A percentile compares a stretch with the other conserved stretches of the same genome.
Evolutionary conservation across 2,113 vertebrate species (phyloP).

Genomic region (Cercopithecus mona): DNA sequence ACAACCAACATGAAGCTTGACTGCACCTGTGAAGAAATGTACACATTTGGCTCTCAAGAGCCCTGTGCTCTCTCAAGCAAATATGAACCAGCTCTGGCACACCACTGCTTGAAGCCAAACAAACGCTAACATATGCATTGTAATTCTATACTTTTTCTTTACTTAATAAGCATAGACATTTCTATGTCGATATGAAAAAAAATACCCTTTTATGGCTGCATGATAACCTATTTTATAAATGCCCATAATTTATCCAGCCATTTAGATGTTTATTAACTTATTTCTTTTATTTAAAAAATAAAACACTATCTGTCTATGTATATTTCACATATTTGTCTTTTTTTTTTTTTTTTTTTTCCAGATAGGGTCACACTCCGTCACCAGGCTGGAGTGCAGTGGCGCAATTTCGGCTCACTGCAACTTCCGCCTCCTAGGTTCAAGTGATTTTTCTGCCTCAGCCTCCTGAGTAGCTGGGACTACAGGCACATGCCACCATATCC

Average conservation of each 20-base stretch:
- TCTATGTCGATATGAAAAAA: background rate
- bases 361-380: too few species aligned
- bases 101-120: background rate
- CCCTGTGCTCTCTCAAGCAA: too few species aligned
- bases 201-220: background rate
- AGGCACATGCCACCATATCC: too few species aligned
- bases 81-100: background rate
- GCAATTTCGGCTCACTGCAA: too few species aligned
- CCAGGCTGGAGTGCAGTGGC: too few species aligned
- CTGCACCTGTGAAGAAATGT: background rate
- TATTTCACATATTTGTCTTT: background rate
- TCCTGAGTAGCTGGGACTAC: too few species aligned
- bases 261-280: background rate
- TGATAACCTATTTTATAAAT: background rate
- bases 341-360: too few species aligned
- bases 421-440: too few species aligned
- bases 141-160: background rate
- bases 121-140: background rate
- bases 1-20: background rate
- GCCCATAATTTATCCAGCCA: background rate
- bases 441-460: too few species aligned
- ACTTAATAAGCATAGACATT: background rate
- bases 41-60: background rate
- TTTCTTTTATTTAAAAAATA: background rate
- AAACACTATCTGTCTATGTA: background rate